Conservation (phyloP, 2,888 invertebrate genomes). For the Toxonevra muliebris region DNA sequence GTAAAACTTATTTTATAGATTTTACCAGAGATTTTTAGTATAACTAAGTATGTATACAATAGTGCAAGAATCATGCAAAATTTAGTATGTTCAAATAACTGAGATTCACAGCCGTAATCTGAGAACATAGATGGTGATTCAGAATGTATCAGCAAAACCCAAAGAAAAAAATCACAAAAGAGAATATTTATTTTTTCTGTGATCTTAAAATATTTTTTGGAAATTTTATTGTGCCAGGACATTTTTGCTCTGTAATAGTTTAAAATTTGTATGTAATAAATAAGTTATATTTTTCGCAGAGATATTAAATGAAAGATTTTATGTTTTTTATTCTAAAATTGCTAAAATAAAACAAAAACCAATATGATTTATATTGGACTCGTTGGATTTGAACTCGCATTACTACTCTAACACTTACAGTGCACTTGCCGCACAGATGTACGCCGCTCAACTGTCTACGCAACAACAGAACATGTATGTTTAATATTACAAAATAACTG, state of each 20-base stretch:
- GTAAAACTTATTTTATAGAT: too few relatives aligned
- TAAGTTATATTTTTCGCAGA: conserved; percentile 33
- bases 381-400: conserved; percentile 28
- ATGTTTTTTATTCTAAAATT: conserved; percentile 38
- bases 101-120: too few relatives aligned
- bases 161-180: too few relatives aligned
- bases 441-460: conserved; percentile 90
- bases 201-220: conserved; percentile 40
- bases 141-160: too few relatives aligned
- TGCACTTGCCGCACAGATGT: conserved; percentile 97
- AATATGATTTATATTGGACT: conserved; percentile 25
- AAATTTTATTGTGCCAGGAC: conserved; percentile 63
- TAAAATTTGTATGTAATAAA: conserved; percentile 37
- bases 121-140: too few relatives aligned
- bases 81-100: too few relatives aligned
- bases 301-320: conserved; percentile 32
- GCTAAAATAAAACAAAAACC: conserved; percentile 20
- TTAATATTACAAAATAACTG: conserved; percentile 39
- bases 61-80: too few relatives aligned
- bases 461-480: conserved; percentile 96
- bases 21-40: too few relatives aligned
- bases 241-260: conserved; percentile 44
- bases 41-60: too few relatives aligned
- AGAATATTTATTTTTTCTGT: neutral
- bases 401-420: conserved; percentile 64